Evolutionary conservation across 2,888 invertebrate species (phyloP).

Genomic region (Gryllus longicercus): DNA sequence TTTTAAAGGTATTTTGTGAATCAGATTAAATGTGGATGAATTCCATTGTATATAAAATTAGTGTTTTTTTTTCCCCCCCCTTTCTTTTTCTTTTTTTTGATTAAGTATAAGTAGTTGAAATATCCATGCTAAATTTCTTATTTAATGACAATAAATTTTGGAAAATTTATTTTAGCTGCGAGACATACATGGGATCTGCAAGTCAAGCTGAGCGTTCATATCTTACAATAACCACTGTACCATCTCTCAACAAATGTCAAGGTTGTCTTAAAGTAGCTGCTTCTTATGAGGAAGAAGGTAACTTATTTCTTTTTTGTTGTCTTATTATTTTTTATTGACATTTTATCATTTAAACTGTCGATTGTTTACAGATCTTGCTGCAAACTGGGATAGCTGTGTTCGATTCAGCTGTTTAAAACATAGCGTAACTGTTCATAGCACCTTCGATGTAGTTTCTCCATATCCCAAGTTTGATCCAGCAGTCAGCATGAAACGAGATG

Average conservation of each 20-base stretch:
- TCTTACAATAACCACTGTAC: constrained; percentile 65
- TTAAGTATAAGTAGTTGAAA: neutral
- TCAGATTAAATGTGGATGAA: no score
- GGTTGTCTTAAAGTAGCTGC: constrained; percentile 55
- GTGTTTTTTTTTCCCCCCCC: no score
- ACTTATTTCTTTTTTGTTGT: neutral
- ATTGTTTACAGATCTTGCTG: constrained; percentile 48
- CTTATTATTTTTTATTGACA: neutral
- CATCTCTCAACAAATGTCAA: constrained; percentile 60
- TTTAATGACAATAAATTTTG: neutral
- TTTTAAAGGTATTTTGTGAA: no score
- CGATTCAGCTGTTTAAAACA: constrained; percentile 78
- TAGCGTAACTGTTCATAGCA: constrained; percentile 87
- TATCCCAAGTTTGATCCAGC: constrained; percentile 65
- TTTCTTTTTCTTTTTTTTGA: no score
- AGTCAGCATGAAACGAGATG: constrained; percentile 50
- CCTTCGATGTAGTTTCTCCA: constrained; percentile 84
- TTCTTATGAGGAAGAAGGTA: constrained; percentile 53
- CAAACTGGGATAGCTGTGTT: constrained; percentile 57
- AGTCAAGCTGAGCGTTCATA: constrained; percentile 46
- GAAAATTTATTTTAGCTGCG: neutral
- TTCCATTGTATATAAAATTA: no score
- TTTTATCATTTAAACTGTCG: no score
- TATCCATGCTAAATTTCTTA: neutral
- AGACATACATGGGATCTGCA: constrained; percentile 21